A percentile compares a stretch with the other conserved stretches of the same genome.
phyloP scores from a whole-genome alignment of 2,113 vertebrate genomes.

The Hippolais icterina region DNA sequence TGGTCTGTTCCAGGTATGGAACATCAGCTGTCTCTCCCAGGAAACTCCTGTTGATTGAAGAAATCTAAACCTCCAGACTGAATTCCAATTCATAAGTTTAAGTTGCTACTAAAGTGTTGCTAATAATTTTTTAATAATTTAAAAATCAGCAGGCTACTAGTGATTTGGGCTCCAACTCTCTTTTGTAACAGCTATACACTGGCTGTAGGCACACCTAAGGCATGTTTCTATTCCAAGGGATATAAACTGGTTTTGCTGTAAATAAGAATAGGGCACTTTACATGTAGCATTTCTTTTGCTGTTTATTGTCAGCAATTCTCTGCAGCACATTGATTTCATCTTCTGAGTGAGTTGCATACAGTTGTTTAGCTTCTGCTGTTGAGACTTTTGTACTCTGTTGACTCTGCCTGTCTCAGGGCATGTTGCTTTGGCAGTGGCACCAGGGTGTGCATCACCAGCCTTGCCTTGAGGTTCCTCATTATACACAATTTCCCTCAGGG shows the following conservation, averaged over 20 bases:
- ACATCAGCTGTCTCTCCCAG: neutral
- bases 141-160: neutral
- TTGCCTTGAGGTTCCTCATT: neutral
- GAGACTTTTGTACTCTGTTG: neutral
- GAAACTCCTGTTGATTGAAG: neutral
- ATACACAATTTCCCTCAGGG: neutral
- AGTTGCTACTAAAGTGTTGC: neutral
- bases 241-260: neutral
- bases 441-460: neutral
- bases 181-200: neutral
- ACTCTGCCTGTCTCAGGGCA: neutral
- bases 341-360: neutral
- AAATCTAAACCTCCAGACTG: neutral
- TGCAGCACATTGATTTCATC: neutral
- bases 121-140: neutral
- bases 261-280: neutral
- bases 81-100: neutral
- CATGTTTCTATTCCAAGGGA: neutral
- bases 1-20: neutral
- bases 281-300: neutral
- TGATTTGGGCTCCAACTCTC: neutral
- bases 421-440: neutral
- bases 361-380: neutral
- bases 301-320: neutral
- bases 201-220: neutral